These are phyloP conservation scores for Orestias chungarensis DNA, from an alignment of 2,797 vertebrate species.

Conservation along the genomic window DNA sequence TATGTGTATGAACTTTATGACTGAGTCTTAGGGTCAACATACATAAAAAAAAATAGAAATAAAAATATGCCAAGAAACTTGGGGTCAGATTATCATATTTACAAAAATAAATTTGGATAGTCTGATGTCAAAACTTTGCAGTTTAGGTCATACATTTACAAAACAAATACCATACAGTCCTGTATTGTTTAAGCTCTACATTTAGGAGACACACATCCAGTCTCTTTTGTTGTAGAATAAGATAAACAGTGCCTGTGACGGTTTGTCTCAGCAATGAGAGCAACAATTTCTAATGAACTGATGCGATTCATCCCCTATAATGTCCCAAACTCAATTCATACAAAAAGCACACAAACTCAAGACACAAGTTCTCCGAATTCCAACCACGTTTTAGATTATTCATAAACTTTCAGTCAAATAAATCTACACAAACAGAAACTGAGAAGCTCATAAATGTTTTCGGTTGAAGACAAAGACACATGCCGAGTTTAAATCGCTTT, in stretches of 20 bases:
- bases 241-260: no score
- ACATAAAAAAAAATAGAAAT: no score
- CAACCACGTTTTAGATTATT: background rate
- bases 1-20: background rate
- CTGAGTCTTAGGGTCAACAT: no score
- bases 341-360: background rate
- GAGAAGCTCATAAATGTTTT: background rate
- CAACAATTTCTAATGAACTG: background rate
- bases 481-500: conserved; percentile 15
- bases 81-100: no score
- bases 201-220: no score
- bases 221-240: no score
- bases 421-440: background rate
- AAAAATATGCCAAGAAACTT: no score
- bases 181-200: no score
- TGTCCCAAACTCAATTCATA: background rate
- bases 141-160: no score
- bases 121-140: no score
- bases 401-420: background rate
- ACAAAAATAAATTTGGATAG: no score
- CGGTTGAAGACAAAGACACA: background rate
- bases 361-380: background rate
- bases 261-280: background rate
- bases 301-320: background rate
- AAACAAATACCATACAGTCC: no score